Conservation (phyloP, 2,888 invertebrate genomes). For the Neoascia interrupta region DNA sequence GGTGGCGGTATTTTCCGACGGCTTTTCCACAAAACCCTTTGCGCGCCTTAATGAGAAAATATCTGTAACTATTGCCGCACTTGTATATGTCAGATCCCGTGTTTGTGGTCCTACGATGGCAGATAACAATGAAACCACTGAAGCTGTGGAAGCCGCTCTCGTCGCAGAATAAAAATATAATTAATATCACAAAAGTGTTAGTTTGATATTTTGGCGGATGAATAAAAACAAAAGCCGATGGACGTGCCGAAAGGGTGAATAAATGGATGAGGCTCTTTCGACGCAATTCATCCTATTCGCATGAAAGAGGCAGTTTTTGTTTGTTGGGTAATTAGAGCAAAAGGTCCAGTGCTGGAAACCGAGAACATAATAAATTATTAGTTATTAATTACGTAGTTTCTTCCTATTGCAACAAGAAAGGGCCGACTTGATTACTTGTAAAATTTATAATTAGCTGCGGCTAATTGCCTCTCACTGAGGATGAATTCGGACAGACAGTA, state of each 20-base stretch:
- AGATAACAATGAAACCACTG: too few relatives aligned
- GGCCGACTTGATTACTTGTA: conserved; percentile 23
- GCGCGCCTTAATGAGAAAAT: conserved; percentile 46
- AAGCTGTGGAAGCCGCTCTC: conserved; percentile 35
- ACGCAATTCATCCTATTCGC: conserved; percentile 28
- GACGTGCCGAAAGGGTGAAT: not conserved
- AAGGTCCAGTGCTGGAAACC: conserved; percentile 17
- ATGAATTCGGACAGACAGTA: too few relatives aligned
- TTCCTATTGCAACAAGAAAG: conserved; percentile 1
- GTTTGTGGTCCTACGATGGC: not conserved
- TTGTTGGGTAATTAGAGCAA: conserved; percentile 5
- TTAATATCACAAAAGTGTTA: conserved; percentile 59
- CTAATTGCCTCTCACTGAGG: too few relatives aligned
- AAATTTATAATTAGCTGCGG: conserved; percentile 40
- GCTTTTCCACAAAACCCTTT: conserved; percentile 18
- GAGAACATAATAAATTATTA: conserved; percentile 47
- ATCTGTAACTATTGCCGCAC: conserved; percentile 36
- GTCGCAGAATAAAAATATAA: conserved; percentile 49
- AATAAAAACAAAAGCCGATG: not conserved
- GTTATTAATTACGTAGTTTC: conserved; percentile 20
- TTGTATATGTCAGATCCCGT: not conserved
- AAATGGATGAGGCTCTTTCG: not conserved
- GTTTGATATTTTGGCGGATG: conserved; percentile 47
- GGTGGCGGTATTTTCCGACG: conserved; percentile 51
- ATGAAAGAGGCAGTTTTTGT: conserved; percentile 24